Evolutionary conservation across 2,113 vertebrate genomes (phyloP), one percentile per base, ranked within the genome.

Genomic region (Megaleporinus macrocephalus): DNA sequence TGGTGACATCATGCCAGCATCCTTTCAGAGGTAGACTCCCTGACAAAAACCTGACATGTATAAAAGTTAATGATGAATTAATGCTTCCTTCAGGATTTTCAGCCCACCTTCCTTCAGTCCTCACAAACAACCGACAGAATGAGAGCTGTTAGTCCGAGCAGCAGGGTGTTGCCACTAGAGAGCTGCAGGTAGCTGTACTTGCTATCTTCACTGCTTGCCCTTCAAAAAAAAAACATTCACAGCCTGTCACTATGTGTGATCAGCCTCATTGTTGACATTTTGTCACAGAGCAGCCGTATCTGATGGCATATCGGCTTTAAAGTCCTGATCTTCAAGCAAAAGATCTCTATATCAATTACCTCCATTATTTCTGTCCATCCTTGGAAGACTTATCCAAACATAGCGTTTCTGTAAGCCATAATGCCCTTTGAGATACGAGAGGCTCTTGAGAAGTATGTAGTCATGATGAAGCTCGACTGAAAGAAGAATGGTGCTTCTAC

Each of bases 111-210:
- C 86, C 75, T 76, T 86, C 83, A 87, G 61, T 88, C 81, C 59
- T 33, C 33, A 69, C 81, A 57, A 75, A 77, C 84, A 88, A 89
- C 79, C 89, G 90, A 86, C 87, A 89, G 86, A 80, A 72, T 79
- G 77, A 75, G 80, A 85, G 83, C 86, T 88, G 88, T 86, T 90
- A 84, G 76, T 82, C 77, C 73, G 80, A 24, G 76, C 87, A 81
- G 84, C 51, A 53, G 80, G 79, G 84, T 88, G 79, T 81, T 88
- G 63, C 88, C 86, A 84, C 83, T 24, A 75, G 86, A 85, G 88
- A 77, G 71, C 27, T 26, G 51, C 73, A 73, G 82, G 65, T 76
- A 47, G 49, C 22, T 57, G 86, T 86, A 87, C 90, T 85, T 91
- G 89, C 41, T 5, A 44, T 44, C 41, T 9, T 44, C 10, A 44